Evolutionary conservation across 2,113 vertebrate species (phyloP).

Genomic region (Dendrocopos noguchii): DNA sequence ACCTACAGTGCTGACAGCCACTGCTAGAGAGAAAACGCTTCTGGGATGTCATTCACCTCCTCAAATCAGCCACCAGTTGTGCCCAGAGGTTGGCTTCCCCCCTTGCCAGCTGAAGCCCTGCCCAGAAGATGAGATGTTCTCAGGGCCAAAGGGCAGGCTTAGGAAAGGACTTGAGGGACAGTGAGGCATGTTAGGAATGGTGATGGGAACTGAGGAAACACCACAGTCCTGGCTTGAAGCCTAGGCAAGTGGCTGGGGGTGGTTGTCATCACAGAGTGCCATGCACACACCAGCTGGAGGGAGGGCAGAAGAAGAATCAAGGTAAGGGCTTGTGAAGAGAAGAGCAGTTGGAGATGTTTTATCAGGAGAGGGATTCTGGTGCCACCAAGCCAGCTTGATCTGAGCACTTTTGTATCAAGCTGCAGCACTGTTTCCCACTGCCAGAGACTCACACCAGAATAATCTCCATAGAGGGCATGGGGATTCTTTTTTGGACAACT

Average conservation of each 20-base stretch:
- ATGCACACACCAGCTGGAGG: background rate
- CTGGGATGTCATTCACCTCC: background rate
- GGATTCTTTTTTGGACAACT: background rate
- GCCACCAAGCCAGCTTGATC: background rate
- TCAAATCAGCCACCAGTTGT: background rate
- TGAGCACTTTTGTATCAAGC: background rate
- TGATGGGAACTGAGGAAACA: background rate
- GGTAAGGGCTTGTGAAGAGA: background rate
- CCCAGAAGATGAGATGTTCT: background rate
- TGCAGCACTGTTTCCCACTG: background rate
- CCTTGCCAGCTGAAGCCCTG: background rate
- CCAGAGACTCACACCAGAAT: background rate
- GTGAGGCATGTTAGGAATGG: background rate
- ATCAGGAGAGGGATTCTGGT: background rate
- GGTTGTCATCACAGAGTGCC: rapidly evolving
- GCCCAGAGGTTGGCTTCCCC: background rate
- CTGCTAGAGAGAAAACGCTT: background rate
- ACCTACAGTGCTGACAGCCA: background rate
- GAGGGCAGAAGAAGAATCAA: background rate
- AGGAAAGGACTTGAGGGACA: background rate
- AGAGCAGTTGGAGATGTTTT: background rate
- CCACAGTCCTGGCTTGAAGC: background rate
- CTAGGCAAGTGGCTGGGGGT: background rate
- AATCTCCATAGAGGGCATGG: background rate
- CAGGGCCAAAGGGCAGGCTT: background rate